phyloP scores from a whole-genome alignment of 2,113 vertebrate genomes.

The Uropsilus gracilis region DNA sequence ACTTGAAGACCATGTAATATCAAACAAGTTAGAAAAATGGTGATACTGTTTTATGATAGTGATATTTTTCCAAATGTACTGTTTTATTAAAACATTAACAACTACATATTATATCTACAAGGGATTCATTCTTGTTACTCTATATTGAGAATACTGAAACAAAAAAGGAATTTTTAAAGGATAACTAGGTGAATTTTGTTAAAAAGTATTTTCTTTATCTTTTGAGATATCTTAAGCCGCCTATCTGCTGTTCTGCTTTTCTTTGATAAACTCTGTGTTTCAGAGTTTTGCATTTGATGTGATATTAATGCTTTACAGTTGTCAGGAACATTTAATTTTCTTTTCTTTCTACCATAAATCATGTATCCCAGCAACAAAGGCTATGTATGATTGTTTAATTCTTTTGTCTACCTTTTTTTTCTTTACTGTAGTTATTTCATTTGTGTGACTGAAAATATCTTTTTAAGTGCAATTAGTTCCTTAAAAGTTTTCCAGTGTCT shows the following conservation, averaged over 20 bases:
- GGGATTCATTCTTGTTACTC: not conserved
- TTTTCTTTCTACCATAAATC: not conserved
- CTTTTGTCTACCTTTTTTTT: not conserved
- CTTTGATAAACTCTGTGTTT: not conserved
- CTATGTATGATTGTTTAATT: not conserved
- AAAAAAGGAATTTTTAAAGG: not conserved
- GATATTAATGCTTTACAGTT: not conserved
- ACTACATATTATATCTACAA: not conserved
- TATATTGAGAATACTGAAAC: not conserved
- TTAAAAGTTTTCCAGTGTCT: not conserved
- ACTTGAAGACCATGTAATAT: not conserved
- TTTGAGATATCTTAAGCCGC: not conserved
- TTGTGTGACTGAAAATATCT: not conserved
- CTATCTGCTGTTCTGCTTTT: not conserved
- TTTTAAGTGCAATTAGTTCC: not conserved
- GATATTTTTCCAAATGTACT: not conserved
- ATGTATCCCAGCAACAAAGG: not conserved
- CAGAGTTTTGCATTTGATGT: not conserved
- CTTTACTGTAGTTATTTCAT: not conserved
- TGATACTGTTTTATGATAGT: not conserved
- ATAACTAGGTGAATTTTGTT: not conserved
- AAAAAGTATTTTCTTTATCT: not conserved
- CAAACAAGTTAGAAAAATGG: not conserved
- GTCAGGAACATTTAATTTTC: not conserved
- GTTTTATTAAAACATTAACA: not conserved